These are phyloP conservation scores for Drosophila longiperda DNA, from an alignment of 2,888 invertebrate species.

Conservation along the genomic window DNA sequence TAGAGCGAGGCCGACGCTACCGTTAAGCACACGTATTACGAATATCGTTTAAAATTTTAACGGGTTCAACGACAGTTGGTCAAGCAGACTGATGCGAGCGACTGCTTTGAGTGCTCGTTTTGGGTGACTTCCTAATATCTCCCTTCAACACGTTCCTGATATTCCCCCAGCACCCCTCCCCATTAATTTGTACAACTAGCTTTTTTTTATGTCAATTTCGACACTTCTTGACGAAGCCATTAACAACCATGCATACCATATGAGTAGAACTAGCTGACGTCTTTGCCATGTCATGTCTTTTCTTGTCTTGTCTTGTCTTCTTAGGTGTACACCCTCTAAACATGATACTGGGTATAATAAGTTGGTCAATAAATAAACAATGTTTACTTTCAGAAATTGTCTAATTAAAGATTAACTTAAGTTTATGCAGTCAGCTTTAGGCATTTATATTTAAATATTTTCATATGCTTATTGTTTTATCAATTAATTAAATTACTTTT, in stretches of 20 bases:
- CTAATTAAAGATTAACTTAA: not conserved
- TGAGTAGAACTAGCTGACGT: slow-evolving; percentile 39
- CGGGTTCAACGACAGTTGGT: slow-evolving; percentile 30
- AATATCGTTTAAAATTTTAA: not conserved
- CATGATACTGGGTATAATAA: not conserved
- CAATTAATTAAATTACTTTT: not conserved
- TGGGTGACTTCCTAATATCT: slow-evolving; percentile 18
- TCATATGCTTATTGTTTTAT: not conserved
- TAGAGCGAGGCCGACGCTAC: slow-evolving; percentile 62
- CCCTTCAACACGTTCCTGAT: not conserved
- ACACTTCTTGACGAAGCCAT: slow-evolving; percentile 60
- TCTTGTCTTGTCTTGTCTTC: not conserved
- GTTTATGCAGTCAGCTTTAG: not conserved
- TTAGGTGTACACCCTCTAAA: not conserved
- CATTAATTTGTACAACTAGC: not conserved
- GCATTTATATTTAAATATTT: not conserved
- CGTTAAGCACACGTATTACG: slow-evolving; percentile 20
- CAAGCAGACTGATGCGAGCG: slow-evolving; percentile 16
- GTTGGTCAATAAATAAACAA: not conserved
- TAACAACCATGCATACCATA: slow-evolving; percentile 32
- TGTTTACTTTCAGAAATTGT: not conserved
- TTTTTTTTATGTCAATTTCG: slow-evolving; percentile 38
- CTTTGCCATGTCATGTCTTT: slow-evolving; percentile 25
- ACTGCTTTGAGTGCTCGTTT: slow-evolving; percentile 10
- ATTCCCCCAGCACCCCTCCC: not conserved